Evolutionary conservation across 2,888 invertebrate genomes (phyloP), one percentile per base, ranked within the genome.

Genomic region (Noctua janthina): DNA sequence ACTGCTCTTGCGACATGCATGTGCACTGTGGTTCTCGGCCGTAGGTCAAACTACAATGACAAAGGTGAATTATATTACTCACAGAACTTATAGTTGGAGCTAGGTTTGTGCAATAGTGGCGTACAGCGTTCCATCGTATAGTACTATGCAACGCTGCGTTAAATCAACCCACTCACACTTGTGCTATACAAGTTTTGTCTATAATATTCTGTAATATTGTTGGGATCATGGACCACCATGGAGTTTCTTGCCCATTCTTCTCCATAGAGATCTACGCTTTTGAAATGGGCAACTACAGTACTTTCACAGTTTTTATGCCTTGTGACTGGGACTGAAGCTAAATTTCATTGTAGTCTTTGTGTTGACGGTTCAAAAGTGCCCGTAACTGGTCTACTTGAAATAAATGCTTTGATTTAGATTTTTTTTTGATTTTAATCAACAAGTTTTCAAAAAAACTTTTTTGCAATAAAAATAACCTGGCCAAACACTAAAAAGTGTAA

Each of bases 1-100:
- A 98, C 96, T 99, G 99, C 95, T 99, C 99, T 90, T 99, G 98
- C 80, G 99, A 98, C 99, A 99, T 99, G 96, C 99, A 99, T 87
- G 99, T 99, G 97, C 99, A 99, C 94, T 99, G 99, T 69, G 99
- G 98, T 95, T 99, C 99, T 87, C 98, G 98, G 83, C 96, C 95
- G 86, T 96, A 96, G 72, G 95, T 96, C 83, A 97, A 89, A 87
- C 96, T 96, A 89, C 15, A 89, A 88, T 78, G 66, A 85, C 69
- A 92, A 91, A 82, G 82, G 59, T 84, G 75, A 80, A 82, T 29
- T 29, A 29, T 29, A 29, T 83, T 74, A 82, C 62, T 80, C 69
- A 76, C 54, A 64, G 0, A 69, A 49, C 67, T 64, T 64, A 77
- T 46, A 20, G 71, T 66, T n/a, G 66, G 10, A 23, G 43, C 43